Base-by-base conservation (phyloP, 2,113 vertebrate species). In the Takifugu bimaculatus region DNA sequence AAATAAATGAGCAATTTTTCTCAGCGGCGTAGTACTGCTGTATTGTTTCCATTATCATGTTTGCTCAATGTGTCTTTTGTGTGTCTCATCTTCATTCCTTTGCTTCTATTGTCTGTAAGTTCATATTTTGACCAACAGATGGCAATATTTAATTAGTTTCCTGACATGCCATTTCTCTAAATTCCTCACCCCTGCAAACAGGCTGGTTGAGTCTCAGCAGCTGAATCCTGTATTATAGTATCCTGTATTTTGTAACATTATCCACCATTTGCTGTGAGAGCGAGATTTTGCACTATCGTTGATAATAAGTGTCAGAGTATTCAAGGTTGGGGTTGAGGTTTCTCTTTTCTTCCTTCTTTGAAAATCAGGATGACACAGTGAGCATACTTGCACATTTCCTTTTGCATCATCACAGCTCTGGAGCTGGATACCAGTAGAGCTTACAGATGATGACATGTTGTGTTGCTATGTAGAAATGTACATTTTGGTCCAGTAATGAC, bases 101-200 rank as follows among this genome's bases (percentile, higher is more conserved):
- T 20, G 20, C 20, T 20, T 20, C 20, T 20, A 20, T 20, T 20
- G 20, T 20, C 11, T 39, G 7, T 39, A 39, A 9, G 11, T 64
- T 57, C 55, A 72, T 78, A 77, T n/a, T 14, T 59, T 68, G 68
- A 13, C 81, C 85, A 79, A 57, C 60, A 86, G 87, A 74, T 82
- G 84, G 87, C 84, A 86, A 65, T 86, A 74, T 86, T 81, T 75
- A 68, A 61, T 82, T 72, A 69, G 61, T 48, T 68, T 74, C 62
- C 27, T 68, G 57, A 63, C 49, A 29, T 25, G 54, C 29, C 61
- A 15, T 1, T 32, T 43, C 39, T 70, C 6, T 7, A 39, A 39
- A 39, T 39, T 42, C 66, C 73, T 61, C 72, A 75, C 63, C 82
- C 68, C 81, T 87, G 79, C 82, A 87, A 85, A 89, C 85, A 83